A percentile compares a stretch with the other conserved stretches of the same genome.
phyloP scores from a whole-genome alignment of 2,888 invertebrate genomes.

The Xestia ashworthii region DNA sequence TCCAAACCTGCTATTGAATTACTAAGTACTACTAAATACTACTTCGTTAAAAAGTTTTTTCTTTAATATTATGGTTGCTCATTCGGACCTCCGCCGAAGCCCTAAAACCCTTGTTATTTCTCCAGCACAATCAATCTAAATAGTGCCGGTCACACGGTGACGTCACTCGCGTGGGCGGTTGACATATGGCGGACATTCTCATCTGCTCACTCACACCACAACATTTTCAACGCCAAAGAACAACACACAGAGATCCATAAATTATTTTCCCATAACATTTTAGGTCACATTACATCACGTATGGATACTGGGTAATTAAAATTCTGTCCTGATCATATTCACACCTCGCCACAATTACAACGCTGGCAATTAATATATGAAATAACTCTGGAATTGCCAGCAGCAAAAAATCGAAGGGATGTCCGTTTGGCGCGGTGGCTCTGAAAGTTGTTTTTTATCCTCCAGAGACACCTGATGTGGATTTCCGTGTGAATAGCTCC shows the following conservation, averaged over 20 bases:
- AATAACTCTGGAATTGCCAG: slow-evolving; percentile 66
- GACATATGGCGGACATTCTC: slow-evolving; percentile 70
- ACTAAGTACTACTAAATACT: no score
- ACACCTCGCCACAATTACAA: slow-evolving; percentile 77
- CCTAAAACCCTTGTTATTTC: slow-evolving; percentile 63
- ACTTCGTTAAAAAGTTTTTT: neutral
- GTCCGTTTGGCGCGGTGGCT: slow-evolving; percentile 55
- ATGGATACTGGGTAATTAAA: slow-evolving; percentile 85
- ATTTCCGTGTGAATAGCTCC: slow-evolving; percentile 59
- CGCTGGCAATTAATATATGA: slow-evolving; percentile 71
- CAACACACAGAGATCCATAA: slow-evolving; percentile 59
- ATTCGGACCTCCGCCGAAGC: slow-evolving; percentile 46
- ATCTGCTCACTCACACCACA: slow-evolving; percentile 54
- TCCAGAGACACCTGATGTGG: slow-evolving; percentile 48
- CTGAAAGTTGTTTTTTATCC: slow-evolving; percentile 52
- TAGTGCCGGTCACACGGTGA: slow-evolving; percentile 70
- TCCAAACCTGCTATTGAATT: neutral
- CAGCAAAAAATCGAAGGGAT: slow-evolving; percentile 66
- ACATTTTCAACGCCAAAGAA: slow-evolving; percentile 39
- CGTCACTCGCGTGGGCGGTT: slow-evolving; percentile 82
- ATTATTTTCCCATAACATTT: slow-evolving; percentile 83
- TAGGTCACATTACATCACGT: slow-evolving; percentile 87
- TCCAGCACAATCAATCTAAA: slow-evolving; percentile 62
- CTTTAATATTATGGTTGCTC: neutral
- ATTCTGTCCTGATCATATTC: slow-evolving; percentile 83